Evolutionary conservation across 1,140 invertebrate species (phyloP).

Genomic region (Daktulosphaira vitifoliae): DNA sequence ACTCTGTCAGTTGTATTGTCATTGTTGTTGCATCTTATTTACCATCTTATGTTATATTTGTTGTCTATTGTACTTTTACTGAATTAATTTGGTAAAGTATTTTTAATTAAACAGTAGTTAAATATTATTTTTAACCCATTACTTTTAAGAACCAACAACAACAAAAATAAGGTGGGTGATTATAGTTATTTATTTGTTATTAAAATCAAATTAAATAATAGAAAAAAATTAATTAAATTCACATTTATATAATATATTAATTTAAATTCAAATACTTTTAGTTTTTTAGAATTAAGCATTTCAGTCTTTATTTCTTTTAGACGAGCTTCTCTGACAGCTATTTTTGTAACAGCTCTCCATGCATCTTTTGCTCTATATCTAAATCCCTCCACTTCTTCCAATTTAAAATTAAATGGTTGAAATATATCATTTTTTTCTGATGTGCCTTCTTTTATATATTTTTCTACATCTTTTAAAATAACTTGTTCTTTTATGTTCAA

Average conservation of each 20-base stretch:
- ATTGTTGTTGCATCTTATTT: no score
- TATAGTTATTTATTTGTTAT: no score
- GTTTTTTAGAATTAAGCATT: conserved; percentile 83
- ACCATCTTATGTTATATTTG: no score
- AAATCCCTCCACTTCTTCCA: conserved; percentile 93
- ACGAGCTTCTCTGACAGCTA: conserved; percentile 84
- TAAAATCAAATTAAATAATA: not conserved
- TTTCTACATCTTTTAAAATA: conserved; percentile 67
- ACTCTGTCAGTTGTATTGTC: no score
- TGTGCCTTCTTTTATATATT: conserved; percentile 57
- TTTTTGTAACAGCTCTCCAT: conserved; percentile 83
- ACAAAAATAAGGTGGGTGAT: no score
- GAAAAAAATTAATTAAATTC: not conserved
- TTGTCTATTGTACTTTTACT: no score
- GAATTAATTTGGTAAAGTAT: no score
- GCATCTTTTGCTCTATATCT: conserved; percentile 89
- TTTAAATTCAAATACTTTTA: conserved; percentile 56
- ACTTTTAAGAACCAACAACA: no score
- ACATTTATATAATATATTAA: not conserved
- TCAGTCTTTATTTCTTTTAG: conserved; percentile 94
- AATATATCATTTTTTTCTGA: conserved; percentile 46
- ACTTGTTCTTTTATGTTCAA: conserved; percentile 71
- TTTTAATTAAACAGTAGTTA: no score
- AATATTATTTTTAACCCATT: no score
- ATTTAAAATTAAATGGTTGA: conserved; percentile 74